These are phyloP conservation scores for Brachymystax lenok DNA, from an alignment of 2,797 vertebrate species.

Conservation along the genomic window DNA sequence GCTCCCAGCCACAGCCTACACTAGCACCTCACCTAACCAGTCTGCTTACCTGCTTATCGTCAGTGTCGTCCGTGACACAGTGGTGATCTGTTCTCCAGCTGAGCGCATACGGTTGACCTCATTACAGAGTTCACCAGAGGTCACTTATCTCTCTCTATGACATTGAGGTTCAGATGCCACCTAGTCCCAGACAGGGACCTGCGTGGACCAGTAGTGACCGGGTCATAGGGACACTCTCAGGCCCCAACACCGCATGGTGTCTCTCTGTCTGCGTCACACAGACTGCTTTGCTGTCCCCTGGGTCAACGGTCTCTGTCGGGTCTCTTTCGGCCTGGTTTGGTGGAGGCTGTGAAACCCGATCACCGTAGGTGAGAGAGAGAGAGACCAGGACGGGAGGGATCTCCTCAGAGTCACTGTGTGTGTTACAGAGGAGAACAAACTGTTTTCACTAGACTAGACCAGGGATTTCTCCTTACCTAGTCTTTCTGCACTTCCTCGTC, in stretches of 20 bases:
- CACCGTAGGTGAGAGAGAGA: slow-evolving; percentile 1
- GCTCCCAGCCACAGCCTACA: background rate
- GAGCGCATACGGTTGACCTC: background rate
- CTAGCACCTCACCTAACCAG: background rate
- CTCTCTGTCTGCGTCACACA: background rate
- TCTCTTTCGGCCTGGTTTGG: background rate
- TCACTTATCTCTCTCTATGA: background rate
- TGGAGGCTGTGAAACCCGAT: slow-evolving; percentile 9
- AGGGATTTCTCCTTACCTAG: too few species aligned
- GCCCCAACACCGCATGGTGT: background rate
- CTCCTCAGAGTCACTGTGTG: too few species aligned
- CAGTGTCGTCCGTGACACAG: too few species aligned
- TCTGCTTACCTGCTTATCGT: background rate
- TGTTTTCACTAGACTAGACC: too few species aligned
- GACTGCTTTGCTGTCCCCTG: background rate
- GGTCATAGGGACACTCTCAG: background rate
- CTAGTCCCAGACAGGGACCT: background rate
- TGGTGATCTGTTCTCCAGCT: background rate
- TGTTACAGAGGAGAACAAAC: too few species aligned
- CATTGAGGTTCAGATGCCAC: background rate
- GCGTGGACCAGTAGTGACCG: background rate
- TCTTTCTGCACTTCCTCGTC: too few species aligned
- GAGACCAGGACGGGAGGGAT: too few species aligned
- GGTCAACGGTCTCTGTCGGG: too few species aligned
- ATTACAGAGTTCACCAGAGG: background rate